Evolutionary conservation across 2,113 vertebrate species (phyloP), one percentile per base, ranked within the genome.

Genomic region (Pygoscelis adeliae): DNA sequence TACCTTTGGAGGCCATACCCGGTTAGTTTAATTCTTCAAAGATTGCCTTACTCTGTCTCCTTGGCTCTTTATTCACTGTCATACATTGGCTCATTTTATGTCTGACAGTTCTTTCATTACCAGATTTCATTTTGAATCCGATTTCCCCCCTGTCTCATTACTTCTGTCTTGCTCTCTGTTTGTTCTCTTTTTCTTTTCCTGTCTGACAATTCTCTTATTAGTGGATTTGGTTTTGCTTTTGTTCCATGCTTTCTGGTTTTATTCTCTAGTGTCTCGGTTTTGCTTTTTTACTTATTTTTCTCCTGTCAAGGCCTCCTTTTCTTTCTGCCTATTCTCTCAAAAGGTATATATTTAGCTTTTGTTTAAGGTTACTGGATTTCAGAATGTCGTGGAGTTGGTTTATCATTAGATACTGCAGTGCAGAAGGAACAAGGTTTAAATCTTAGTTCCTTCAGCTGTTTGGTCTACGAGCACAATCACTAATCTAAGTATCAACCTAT

Each of bases 111-210:
- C 95, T 96, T 97, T 94, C 94, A 93, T 96, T 97, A 97, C 80
- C 78, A 95, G 96, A 94, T 96, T 97, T 97, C 93, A 96, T 96
- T 87, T 89, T 91, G 93, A 95, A 96, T 95, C 95, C 42, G 89
- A 94, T 95, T 87, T 92, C 90, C 86, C 65, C 77, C 50, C 94
- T 74, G n/a, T 96, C 95, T 95, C 83, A 95, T 95, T 96, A 95
- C 81, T 92, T 87, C 76, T 95, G 87, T 95, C 95, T 88, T 94
- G 86, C 96, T 94, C 89, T 91, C 88, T 94, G 84, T 96, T 93
- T 96, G 96, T 90, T 97, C 82, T 92, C 94, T 93, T 89, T 96
- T 78, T 44, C 73, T 95, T 96, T 96, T 97, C 61, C 71, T 94
- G 92, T 90, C 94, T 85, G 94, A 87, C 96, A 95, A 83, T 87